Base-by-base conservation (phyloP, 2,797 vertebrate species). In the Pangasius sanitwongsei region DNA sequence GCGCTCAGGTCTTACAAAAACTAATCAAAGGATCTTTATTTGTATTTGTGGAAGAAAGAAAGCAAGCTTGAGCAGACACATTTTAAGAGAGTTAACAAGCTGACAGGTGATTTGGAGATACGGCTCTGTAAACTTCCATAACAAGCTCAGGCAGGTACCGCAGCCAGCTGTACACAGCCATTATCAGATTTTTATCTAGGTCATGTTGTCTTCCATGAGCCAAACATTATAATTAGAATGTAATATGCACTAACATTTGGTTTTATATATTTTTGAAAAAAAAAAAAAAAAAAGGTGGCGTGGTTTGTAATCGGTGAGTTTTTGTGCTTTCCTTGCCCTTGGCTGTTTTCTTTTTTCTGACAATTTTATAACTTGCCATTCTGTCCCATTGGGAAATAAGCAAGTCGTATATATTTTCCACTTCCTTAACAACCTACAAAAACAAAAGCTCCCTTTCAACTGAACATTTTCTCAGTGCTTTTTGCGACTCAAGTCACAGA, bases 11-110 rank as follows among this genome's bases (percentile, higher is more conserved):
- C 91, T 90, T 87, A 55, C 67, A 88, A 70, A 77, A 25, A 87
- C 53, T 34, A 90, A 89, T 91, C 87, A 92, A 91, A 92, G 88
- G 69, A 90, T 86, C 50, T 65, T 87, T 91, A 89, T 90, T 89
- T 89, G 83, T 85, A 83, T 89, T 89, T 86, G 63, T 65, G 8
- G 63, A 59, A 31, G 61, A 53, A 86, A 70, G 82, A 86, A 86
- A 88, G 63, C 41, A 83, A 7, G 70, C 59, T 59, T 2, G 23
- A 86, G 88, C 67, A 69, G 85, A 70, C 53, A 55, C 87, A 53
- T 78, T 87, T 81, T 18, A 82, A 81, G 55, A 86, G 48, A 44
- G 83, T 81, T 90, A 90, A 90, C 87, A 81, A 37, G 34, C 80
- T 87, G 87, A 89, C 78, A 83, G 74, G 89, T 89, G 70, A 90